Evolutionary conservation across 2,888 invertebrate genomes (phyloP), one percentile per base, ranked within the genome.

Genomic region (Drosophila greeni): DNA sequence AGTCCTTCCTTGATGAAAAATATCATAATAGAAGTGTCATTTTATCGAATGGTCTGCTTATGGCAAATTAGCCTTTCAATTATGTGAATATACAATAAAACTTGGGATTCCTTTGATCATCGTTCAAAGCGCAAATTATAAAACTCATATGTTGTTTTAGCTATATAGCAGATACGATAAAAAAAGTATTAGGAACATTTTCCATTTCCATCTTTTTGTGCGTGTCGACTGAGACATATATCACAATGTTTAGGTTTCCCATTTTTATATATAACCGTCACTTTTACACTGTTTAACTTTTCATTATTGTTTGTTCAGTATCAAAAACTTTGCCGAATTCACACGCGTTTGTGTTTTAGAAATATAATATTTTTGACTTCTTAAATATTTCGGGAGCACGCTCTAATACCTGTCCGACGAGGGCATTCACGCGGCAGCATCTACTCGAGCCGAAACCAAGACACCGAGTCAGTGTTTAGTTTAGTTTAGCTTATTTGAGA

Each of bases 361-460:
- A 47, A 47, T 47, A 37, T 16, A 2, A 8, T 16, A 16, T 23
- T 26, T 36, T 7, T 55, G 14, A n/a, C 70, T 33, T 56, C 48
- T 26, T 16, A 52, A 62, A 40, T 48, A 43, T 58, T 48, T 59
- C 58, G 54, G 62, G 56, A 60, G 61, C 81, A 81, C 76, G 81
- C 70, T 78, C 70, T n/a, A 54, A 36, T 60, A 72, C 51, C 53
- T 62, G n/a, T 49, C 54, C 56, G 33, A 69, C 66, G 57, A 29
- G 51, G 42, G 45, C 58, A 61, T 45, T 54, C 75, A 72, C 82
- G 81, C 76, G 81, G 70, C 77, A 34, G 75, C 76, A 48, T 73
- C 82, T 68, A 60, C 65, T 56, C 71, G 71, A 60, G 40, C 58
- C 71, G 68, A 82, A 62, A 71, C 76, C 73, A 66, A 69, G 45